Base-by-base conservation (phyloP, 2,113 vertebrate genomes). In the Neopipo cinnamomea region DNA sequence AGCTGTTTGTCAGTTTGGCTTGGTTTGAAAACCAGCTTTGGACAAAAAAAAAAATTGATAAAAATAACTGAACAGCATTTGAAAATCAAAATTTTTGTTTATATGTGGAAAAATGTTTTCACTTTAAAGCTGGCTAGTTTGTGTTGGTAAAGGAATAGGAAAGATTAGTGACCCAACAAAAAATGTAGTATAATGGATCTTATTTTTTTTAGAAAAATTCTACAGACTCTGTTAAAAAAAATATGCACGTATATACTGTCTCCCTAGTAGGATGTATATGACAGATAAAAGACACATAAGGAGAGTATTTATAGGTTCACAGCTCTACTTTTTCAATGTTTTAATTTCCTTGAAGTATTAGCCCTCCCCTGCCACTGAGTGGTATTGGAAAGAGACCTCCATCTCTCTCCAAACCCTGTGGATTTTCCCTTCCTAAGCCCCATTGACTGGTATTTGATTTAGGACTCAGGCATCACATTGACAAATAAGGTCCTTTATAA, bases 401-500 rank as follows among this genome's bases (percentile, higher is more conserved):
- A 35, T 86, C 78, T 78, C 47, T 66, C 47, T 88, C 22, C 59
- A 84, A 31, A n/a, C 35, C n/a, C 59, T 47, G 33, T 80, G 82
- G 47, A 88, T 87, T 96, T 91, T 93, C 24, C 33, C 12, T 81
- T 90, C 55, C 53, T 68, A 50, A 88, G n/a, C 14, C n/a, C 7
- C 12, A 30, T 56, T 91, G 39, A 28, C 22, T 61, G 9, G 1
- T 50, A 31, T 46, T 88, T 94, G 65, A 88, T 91, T 88, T 92
- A 94, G 35, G 55, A 67, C 31, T 67, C 5, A 1, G 42, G 31
- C 47, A 72, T 73, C 8, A 1, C 25, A 33, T 5, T 94, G 91
- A 93, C 25, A 85, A 94, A 94, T 81, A 61, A 81, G 20, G 42
- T 68, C 41, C 49, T 91, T 91, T 77, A 90, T 80, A 86, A 83